Conservation (phyloP, 2,797 vertebrate genomes). For the Anguilla anguilla region DNA sequence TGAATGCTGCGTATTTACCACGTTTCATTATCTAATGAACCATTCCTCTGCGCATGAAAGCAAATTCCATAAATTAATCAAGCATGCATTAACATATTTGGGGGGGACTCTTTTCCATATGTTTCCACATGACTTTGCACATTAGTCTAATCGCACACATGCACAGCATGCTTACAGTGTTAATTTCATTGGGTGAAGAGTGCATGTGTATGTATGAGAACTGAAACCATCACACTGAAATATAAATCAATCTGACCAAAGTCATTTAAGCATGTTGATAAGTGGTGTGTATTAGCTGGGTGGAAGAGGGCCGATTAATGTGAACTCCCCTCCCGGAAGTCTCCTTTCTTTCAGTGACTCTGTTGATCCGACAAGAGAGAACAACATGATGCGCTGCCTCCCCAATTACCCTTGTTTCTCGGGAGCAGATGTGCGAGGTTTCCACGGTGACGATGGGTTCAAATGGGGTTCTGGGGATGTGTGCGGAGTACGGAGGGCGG, state of each 20-base stretch:
- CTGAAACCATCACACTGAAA: not conserved
- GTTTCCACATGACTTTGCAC: not conserved
- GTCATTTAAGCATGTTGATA: not conserved
- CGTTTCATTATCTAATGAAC: not conserved
- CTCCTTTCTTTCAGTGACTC: not conserved
- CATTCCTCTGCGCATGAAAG: not conserved
- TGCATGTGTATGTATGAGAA: not conserved
- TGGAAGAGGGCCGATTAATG: not conserved
- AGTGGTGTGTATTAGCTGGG: not conserved
- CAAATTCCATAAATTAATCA: not conserved
- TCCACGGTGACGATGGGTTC: not conserved
- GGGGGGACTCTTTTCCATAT: not conserved
- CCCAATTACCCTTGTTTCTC: not conserved
- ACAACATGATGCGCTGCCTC: not conserved
- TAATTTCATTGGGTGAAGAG: not conserved
- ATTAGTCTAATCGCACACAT: not conserved
- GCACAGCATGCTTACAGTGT: not conserved
- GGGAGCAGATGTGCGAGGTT: not conserved
- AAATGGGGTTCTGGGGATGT: not conserved
- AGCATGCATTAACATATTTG: not conserved
- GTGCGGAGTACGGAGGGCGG: not conserved
- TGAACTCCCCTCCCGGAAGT: not conserved
- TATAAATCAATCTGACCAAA: constrained; percentile 3
- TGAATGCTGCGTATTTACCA: not conserved
- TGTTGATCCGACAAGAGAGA: constrained; percentile 1